Conservation (phyloP, 2,797 vertebrate species). For the Acomys russatus region DNA sequence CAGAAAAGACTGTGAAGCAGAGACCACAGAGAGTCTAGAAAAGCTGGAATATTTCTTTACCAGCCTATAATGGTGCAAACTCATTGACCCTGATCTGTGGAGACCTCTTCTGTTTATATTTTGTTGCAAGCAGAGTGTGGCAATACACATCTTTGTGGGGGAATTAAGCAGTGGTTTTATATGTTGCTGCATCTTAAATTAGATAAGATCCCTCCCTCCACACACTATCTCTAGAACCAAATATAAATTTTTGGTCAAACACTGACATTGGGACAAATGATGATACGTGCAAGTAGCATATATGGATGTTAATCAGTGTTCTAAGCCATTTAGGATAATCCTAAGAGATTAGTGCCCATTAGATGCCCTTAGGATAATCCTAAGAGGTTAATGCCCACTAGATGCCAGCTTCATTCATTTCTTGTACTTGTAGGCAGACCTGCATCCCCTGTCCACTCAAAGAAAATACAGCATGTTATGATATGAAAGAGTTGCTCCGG, state of each 20-base stretch:
- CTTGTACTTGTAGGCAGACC: background rate
- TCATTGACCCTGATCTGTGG: background rate
- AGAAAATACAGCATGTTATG: background rate
- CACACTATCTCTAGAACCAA: constrained; percentile 23
- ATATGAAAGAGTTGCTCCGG: background rate
- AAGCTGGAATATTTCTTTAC: background rate
- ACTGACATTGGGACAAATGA: background rate
- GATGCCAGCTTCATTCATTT: background rate
- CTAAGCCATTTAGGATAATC: background rate
- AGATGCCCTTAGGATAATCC: too few relatives aligned
- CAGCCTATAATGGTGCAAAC: background rate
- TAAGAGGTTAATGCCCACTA: background rate
- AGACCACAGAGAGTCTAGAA: background rate
- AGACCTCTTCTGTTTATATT: background rate
- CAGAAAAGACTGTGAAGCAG: background rate
- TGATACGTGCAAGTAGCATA: background rate
- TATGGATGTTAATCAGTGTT: background rate
- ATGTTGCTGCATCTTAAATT: constrained; percentile 35
- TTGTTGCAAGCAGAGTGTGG: constrained; percentile 34
- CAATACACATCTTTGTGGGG: constrained; percentile 10
- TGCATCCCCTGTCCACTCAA: background rate
- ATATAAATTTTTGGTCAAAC: background rate
- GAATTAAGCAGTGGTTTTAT: constrained; percentile 12
- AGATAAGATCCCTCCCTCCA: background rate
- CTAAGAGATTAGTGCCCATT: background rate